phyloP scores from a whole-genome alignment of 2,888 invertebrate genomes.

The Parnassius glacialis region DNA sequence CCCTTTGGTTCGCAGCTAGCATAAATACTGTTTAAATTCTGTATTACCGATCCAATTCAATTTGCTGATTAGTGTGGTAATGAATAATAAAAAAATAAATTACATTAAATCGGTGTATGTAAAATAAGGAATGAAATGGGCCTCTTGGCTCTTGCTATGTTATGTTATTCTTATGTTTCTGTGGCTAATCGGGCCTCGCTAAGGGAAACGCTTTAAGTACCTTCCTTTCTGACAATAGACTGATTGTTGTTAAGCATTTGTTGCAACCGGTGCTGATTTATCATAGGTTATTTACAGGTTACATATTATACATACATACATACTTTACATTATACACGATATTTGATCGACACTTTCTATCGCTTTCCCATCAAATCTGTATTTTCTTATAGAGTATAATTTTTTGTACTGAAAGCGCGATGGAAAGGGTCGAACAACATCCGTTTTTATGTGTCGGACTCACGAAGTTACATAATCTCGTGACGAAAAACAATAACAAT shows the following conservation, averaged over 20 bases:
- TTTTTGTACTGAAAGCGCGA: slow-evolving; percentile 61
- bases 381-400: slow-evolving; percentile 72
- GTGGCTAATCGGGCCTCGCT: slow-evolving; percentile 60
- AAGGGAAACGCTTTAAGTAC: slow-evolving; percentile 55
- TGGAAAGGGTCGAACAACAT: slow-evolving; percentile 49
- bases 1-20: slow-evolving; percentile 21
- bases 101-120: not conserved
- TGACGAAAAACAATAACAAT: slow-evolving; percentile 56
- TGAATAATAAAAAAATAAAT: not conserved
- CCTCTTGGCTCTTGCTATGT: slow-evolving; percentile 25
- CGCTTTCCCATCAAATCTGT: slow-evolving; percentile 48
- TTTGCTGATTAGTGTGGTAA: too few relatives aligned
- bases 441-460: slow-evolving; percentile 66
- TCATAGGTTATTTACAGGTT: slow-evolving; percentile 80
- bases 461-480: slow-evolving; percentile 49
- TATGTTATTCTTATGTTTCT: slow-evolving; percentile 29
- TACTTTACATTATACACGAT: slow-evolving; percentile 68
- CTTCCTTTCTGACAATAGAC: slow-evolving; percentile 80
- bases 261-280: slow-evolving; percentile 80
- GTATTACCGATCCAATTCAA: not conserved
- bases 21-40: slow-evolving; percentile 15
- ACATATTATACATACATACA: slow-evolving; percentile 68
- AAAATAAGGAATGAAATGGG: slow-evolving; percentile 8
- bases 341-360: slow-evolving; percentile 53
- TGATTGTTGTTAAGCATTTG: slow-evolving; percentile 79